phyloP scores from a whole-genome alignment of 2,888 invertebrate species.

The Drosophila barbarae region DNA sequence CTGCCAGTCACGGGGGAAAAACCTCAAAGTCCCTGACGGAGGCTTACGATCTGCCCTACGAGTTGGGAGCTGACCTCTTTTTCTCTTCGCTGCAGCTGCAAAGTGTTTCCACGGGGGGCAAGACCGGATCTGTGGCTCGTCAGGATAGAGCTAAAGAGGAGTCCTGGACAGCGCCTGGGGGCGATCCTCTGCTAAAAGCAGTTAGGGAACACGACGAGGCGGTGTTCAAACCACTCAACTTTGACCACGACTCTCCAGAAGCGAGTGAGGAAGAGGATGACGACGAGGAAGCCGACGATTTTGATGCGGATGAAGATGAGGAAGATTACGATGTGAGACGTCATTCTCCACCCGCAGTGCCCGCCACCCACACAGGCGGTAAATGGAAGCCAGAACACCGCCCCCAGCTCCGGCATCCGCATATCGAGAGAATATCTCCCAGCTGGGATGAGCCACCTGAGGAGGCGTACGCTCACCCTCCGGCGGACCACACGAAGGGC shows the following conservation, averaged over 20 bases:
- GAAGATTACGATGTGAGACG: slow-evolving; percentile 77
- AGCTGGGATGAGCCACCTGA: slow-evolving; percentile 83
- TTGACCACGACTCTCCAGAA: slow-evolving; percentile 70
- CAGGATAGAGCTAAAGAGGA: slow-evolving; percentile 57
- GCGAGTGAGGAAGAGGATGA: slow-evolving; percentile 80
- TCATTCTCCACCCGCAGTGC: slow-evolving; percentile 80
- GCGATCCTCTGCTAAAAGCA: slow-evolving; percentile 83
- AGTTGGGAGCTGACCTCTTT: slow-evolving; percentile 90
- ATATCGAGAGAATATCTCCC: slow-evolving; percentile 72
- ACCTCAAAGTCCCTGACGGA: slow-evolving; percentile 74
- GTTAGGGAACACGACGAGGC: slow-evolving; percentile 82
- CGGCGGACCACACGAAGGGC: slow-evolving; percentile 85
- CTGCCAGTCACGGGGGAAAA: slow-evolving; percentile 72
- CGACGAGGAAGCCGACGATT: slow-evolving; percentile 81
- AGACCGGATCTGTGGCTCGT: slow-evolving; percentile 61
- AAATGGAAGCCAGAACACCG: slow-evolving; percentile 87
- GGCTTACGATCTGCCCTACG: slow-evolving; percentile 81
- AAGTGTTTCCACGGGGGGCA: slow-evolving; percentile 82
- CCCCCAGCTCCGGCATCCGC: slow-evolving; percentile 66
- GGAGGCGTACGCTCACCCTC: slow-evolving; percentile 80
- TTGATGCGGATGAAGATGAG: slow-evolving; percentile 81
- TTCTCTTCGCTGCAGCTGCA: slow-evolving; percentile 91
- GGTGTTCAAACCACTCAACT: slow-evolving; percentile 75
- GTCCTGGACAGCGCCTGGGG: slow-evolving; percentile 48
- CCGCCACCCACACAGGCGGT: slow-evolving; percentile 83